Evolutionary conservation across 2,888 invertebrate species (phyloP), one percentile per base, ranked within the genome.

Genomic region (Synergus gifuensis): DNA sequence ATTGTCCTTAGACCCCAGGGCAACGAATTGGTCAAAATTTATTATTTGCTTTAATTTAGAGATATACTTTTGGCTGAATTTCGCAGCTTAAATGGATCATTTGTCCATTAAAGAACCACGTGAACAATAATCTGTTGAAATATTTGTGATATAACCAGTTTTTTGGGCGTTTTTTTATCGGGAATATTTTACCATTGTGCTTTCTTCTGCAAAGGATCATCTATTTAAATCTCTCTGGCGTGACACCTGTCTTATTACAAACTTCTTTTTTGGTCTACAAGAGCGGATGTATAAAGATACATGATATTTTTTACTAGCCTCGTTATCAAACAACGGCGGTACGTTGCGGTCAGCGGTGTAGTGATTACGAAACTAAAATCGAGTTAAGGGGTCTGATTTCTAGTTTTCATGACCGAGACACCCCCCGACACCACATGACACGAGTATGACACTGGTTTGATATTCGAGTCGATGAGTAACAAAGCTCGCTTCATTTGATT

Each of bases 211-310:
- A 44, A 44, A 12, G 12, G 22, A 18, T 22, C n/a, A n/a, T 9
- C 54, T n/a, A n/a, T n/a, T n/a, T 22, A 4, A 12, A 2, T 60
- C 60, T 60, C 22, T 22, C 22, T 60, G 22, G 12, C 12, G 22
- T 22, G 18, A 60, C 60, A 60, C 60, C 60, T 60, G 60, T 22
- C 18, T 3, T 60, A 60, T n/a, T 22, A 28, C 28, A 28, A 28
- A 28, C 2, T 60, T 60, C 12, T 60, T 62, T 62, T 62, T 1
- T 18, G 16, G 11, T 84, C 80, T 63, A 76, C 83, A 86, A 88
- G 87, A 89, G 86, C 89, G 88, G 89, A 89, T 90, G 88, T 89
- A 81, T 87, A 88, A 83, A 83, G 87, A 87, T 83, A 89, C 84
- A 76, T 82, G 88, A 89, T 88, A 88, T 83, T 82, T 83, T 81